These are phyloP conservation scores for Ectobius pallidus DNA, from an alignment of 2,888 invertebrate species.

Conservation along the genomic window DNA sequence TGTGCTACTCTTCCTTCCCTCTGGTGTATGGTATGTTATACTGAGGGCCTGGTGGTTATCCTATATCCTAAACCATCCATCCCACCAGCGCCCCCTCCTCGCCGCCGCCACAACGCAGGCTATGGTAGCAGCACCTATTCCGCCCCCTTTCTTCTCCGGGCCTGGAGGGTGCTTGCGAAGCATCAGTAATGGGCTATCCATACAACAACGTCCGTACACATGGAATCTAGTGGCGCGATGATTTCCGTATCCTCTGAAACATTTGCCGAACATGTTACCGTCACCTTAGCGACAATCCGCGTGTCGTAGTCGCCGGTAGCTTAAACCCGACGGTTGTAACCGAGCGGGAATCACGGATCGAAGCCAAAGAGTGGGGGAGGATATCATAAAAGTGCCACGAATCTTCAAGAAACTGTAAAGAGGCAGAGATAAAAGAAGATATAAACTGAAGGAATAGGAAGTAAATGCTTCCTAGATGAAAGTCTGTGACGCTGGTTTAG, in stretches of 20 bases:
- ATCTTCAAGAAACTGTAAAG: too few species aligned
- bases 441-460: neutral
- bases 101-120: neutral
- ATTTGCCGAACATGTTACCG: conserved; percentile 4
- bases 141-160: neutral
- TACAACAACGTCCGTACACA: conserved; percentile 18
- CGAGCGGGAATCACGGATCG: neutral
- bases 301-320: neutral
- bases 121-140: neutral
- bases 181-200: conserved; percentile 34
- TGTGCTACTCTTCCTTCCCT: neutral
- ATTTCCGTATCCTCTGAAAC: conserved; percentile 37
- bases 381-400: too few species aligned
- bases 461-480: neutral
- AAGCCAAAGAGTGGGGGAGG: too few species aligned
- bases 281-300: neutral
- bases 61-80: conserved; percentile 19
- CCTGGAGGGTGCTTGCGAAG: conserved; percentile 4
- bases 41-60: conserved; percentile 25
- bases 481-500: neutral
- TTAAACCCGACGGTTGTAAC: neutral
- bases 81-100: neutral
- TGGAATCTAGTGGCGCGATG: conserved; percentile 34
- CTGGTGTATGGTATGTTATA: neutral
- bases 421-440: too few species aligned